A percentile compares a stretch with the other conserved stretches of the same genome.
These are phyloP conservation scores for Napeogenes inachia DNA, from an alignment of 2,888 invertebrate genomes.

Conservation along the genomic window DNA sequence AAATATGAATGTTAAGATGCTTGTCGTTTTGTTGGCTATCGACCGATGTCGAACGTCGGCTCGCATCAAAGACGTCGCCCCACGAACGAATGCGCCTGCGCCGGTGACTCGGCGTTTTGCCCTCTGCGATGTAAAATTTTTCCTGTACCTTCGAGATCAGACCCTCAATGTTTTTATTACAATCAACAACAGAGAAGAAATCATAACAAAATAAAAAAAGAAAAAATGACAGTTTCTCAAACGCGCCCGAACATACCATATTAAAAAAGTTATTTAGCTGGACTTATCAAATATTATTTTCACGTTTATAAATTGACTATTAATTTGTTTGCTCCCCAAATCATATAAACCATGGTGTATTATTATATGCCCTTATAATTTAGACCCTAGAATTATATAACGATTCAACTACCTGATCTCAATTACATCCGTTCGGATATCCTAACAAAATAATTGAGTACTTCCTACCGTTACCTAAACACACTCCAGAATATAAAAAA, in stretches of 20 bases:
- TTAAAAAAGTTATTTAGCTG: too few species aligned
- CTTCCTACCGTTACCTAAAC: conserved; percentile 65
- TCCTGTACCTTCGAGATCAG: conserved; percentile 40
- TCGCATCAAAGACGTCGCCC: conserved; percentile 64
- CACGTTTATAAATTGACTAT: background rate
- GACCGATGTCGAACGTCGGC: conserved; percentile 72
- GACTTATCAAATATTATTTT: too few species aligned
- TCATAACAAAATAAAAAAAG: conserved; percentile 26
- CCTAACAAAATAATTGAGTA: conserved; percentile 63
- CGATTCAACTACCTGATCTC: conserved; percentile 52
- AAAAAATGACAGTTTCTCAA: conserved; percentile 1
- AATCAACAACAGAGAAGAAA: conserved; percentile 28
- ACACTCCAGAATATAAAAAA: conserved; percentile 51
- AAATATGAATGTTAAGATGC: conserved; percentile 35
- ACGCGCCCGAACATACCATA: background rate
- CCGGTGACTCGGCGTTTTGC: conserved; percentile 67
- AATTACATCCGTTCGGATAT: conserved; percentile 65
- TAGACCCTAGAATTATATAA: conserved; percentile 27
- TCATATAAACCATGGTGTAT: background rate
- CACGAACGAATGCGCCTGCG: conserved; percentile 61
- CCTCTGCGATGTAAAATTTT: conserved; percentile 49
- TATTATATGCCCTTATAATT: conserved; percentile 4
- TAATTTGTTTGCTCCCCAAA: background rate
- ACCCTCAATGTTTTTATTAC: conserved; percentile 27
- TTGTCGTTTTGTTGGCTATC: conserved; percentile 74